Evolutionary conservation across 2,888 invertebrate species (phyloP).

Genomic region (Acrobasis suavella): DNA sequence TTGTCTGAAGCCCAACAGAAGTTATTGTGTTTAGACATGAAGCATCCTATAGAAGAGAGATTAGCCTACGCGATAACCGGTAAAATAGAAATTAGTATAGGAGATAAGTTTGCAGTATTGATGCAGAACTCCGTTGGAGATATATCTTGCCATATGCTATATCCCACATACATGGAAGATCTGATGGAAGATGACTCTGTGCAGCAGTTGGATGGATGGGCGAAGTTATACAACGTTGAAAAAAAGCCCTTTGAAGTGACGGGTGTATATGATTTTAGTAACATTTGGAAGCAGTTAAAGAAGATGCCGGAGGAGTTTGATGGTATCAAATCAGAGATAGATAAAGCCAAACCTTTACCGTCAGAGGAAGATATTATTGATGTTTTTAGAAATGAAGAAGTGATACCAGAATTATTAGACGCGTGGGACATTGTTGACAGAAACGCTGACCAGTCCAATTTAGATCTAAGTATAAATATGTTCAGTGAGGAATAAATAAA

Average conservation of each 20-base stretch:
- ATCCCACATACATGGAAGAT: slow-evolving; percentile 55
- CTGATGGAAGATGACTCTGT: slow-evolving; percentile 59
- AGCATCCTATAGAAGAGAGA: slow-evolving; percentile 58
- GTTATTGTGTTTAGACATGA: slow-evolving; percentile 56
- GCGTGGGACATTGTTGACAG: slow-evolving; percentile 50
- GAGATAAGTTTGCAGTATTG: slow-evolving; percentile 56
- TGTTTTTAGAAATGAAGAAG: slow-evolving; percentile 55
- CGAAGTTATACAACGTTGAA: slow-evolving; percentile 45
- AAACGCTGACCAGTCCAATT: slow-evolving; percentile 32
- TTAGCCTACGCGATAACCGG: slow-evolving; percentile 61
- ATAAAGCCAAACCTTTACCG: slow-evolving; percentile 39
- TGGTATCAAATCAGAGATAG: slow-evolving; percentile 21
- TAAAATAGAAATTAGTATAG: slow-evolving; percentile 47
- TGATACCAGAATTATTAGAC: slow-evolving; percentile 62
- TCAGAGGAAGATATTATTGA: slow-evolving; percentile 47
- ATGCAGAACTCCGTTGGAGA: slow-evolving; percentile 73
- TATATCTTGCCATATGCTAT: slow-evolving; percentile 59
- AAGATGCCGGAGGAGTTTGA: slow-evolving; percentile 47
- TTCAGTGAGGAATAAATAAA: slow-evolving; percentile 45
- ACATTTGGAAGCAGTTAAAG: slow-evolving; percentile 55
- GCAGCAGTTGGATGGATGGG: slow-evolving; percentile 60
- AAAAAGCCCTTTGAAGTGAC: slow-evolving; percentile 54
- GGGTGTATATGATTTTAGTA: slow-evolving; percentile 50
- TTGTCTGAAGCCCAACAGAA: slow-evolving; percentile 55
- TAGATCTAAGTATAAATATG: slow-evolving; percentile 20